Base-by-base conservation (phyloP, 2,888 invertebrate genomes). In the Lithophane leautieri region DNA sequence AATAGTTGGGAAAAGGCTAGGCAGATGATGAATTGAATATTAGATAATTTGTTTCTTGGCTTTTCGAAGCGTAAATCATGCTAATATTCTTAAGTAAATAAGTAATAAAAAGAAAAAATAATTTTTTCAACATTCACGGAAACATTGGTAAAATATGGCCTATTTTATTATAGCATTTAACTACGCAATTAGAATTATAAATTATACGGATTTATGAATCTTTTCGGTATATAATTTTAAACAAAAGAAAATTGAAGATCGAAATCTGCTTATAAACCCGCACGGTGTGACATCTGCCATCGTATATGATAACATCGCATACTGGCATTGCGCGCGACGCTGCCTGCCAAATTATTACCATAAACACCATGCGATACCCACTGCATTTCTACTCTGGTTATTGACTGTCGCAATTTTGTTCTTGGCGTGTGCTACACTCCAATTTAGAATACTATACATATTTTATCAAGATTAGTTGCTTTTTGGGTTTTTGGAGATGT, bases 301-400 rank as follows among this genome's bases (percentile, higher is more conserved):
- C 54, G 58, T 28, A 54, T 66, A 67, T 58, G 83, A 87, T 86
- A 84, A 67, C 77, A 85, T 88, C 81, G 76, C 75, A 83, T 54
- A 88, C 88, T 90, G 89, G 89, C 90, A 88, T 85, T 78, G 88
- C 82, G 79, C 82, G 88, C 86, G 87, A 79, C 81, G 76, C 82
- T 71, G 87, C 84, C 88, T 93, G 94, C 93, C 93, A 94, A 94
- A 93, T 92, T 92, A 93, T 93, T 92, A 91, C 90, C 92, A 93
- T 93, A 93, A 93, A 92, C 93, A 90, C 84, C 76, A 78, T 63
- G 79, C 70, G 77, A 80, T 80, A 68, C 71, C 71, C 79, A 75
- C 86, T 85, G 82, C 78, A 74, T 76, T 72, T 76, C 72, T 71
- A 61, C 68, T 70, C 77, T 81, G 86, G 82, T 89, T 91, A 91